These are phyloP conservation scores for Apotomis capreana DNA, from an alignment of 2,888 invertebrate species.

Conservation along the genomic window DNA sequence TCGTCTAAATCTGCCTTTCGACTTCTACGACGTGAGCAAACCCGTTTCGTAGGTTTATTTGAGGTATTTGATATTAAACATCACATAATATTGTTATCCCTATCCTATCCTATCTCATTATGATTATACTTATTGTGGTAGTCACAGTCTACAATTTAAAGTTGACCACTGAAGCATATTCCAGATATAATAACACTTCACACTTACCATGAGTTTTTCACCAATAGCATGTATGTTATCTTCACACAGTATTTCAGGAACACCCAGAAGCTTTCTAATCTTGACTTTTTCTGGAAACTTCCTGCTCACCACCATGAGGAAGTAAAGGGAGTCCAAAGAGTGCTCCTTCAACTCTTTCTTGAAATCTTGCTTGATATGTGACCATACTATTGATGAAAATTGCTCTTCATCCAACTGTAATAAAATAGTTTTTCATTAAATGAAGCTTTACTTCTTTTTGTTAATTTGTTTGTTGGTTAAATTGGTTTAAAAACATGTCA, in stretches of 20 bases:
- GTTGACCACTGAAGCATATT: too few species aligned
- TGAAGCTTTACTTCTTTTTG: not conserved
- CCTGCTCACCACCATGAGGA: conserved; percentile 76
- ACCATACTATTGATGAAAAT: conserved; percentile 84
- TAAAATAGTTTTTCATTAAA: not conserved
- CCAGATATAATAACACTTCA: too few species aligned
- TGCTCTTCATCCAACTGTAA: conserved; percentile 78
- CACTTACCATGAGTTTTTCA: conserved; percentile 85
- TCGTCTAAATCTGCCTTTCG: too few species aligned
- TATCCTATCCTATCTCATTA: too few species aligned
- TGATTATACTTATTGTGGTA: too few species aligned
- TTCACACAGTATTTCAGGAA: conserved; percentile 81
- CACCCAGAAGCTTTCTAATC: conserved; percentile 82
- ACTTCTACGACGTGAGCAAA: too few species aligned
- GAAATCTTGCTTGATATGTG: conserved; percentile 83
- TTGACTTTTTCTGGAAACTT: conserved; percentile 79
- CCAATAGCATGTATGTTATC: conserved; percentile 82
- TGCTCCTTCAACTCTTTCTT: conserved; percentile 86
- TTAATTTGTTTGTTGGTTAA: not conserved
- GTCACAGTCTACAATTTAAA: too few species aligned
- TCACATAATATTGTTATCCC: too few species aligned
- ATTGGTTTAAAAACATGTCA: too few species aligned
- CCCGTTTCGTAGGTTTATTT: too few species aligned
- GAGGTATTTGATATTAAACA: too few species aligned
- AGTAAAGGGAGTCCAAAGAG: conserved; percentile 85